A percentile compares a stretch with the other conserved stretches of the same genome.
These are phyloP conservation scores for Achroia grisella DNA, from an alignment of 1,140 invertebrate genomes.

Conservation along the genomic window DNA sequence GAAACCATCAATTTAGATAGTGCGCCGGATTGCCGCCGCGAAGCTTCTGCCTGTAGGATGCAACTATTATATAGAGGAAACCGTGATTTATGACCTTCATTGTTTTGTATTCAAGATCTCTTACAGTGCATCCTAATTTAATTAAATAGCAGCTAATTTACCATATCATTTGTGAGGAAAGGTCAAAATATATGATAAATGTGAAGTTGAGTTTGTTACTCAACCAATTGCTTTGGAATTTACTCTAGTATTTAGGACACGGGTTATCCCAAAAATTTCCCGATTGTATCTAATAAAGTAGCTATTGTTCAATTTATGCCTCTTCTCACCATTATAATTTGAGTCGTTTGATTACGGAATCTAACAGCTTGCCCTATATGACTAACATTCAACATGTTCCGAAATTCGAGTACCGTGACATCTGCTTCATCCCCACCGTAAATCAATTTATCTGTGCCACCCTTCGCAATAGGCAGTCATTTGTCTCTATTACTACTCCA, in stretches of 20 bases:
- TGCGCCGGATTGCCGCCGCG: slow-evolving; percentile 60
- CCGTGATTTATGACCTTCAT: slow-evolving; percentile 65
- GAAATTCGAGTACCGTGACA: slow-evolving; percentile 14
- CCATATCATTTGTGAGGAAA: too few species aligned
- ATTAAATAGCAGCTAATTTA: slow-evolving; percentile 22
- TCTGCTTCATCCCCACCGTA: slow-evolving; percentile 20
- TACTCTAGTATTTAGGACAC: too few species aligned
- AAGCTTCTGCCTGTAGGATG: slow-evolving; percentile 55
- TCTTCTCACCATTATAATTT: too few species aligned
- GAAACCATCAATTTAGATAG: slow-evolving; percentile 70
- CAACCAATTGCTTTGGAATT: too few species aligned
- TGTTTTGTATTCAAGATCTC: slow-evolving; percentile 53
- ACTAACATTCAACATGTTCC: background rate
- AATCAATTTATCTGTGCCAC: slow-evolving; percentile 14
- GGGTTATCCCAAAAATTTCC: too few species aligned
- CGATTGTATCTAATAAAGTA: too few species aligned
- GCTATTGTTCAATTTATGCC: too few species aligned
- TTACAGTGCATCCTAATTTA: slow-evolving; percentile 36
- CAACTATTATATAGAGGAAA: slow-evolving; percentile 59
- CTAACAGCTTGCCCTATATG: too few species aligned
- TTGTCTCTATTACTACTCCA: slow-evolving; percentile 10
- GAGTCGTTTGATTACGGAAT: too few species aligned
- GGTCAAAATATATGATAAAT: too few species aligned
- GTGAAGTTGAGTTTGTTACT: too few species aligned
- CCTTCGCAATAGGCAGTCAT: slow-evolving; percentile 14